phyloP scores from a whole-genome alignment of 2,797 vertebrate genomes.

The Perdix hodgsoniae region DNA sequence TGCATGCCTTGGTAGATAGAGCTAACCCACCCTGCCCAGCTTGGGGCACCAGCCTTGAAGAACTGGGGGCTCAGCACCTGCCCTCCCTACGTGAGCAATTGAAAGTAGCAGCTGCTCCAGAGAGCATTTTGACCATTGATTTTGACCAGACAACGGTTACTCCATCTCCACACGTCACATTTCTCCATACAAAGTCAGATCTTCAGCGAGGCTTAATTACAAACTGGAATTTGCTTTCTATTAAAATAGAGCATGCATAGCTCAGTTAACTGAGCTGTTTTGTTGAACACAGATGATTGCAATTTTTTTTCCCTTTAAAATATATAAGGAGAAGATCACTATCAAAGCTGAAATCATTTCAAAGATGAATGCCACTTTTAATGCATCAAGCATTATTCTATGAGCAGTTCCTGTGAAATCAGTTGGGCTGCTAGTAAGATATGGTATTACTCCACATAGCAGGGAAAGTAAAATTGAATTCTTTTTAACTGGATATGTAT shows the following conservation, averaged over 20 bases:
- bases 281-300: not conserved
- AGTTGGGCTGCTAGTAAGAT: not conserved
- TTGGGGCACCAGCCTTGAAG: not conserved
- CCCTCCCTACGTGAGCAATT: not conserved
- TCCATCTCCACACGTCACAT: not conserved
- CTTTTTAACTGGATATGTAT: not conserved
- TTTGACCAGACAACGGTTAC: not conserved
- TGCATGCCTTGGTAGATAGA: not conserved
- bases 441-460: not conserved
- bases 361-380: not conserved
- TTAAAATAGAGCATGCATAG: conserved; percentile 6
- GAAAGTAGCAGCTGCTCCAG: not conserved
- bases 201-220: conserved; percentile 20
- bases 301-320: conserved; percentile 13
- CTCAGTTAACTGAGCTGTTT: conserved; percentile 46
- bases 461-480: not conserved
- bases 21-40: not conserved
- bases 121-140: not conserved
- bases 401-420: conserved; percentile 26
- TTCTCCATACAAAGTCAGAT: not conserved
- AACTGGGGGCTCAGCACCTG: fast-evolving
- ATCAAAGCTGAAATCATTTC: conserved; percentile 49
- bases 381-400: not conserved
- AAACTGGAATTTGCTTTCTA: conserved; percentile 19
- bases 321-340: conserved; percentile 20